Conservation (phyloP, 1,140 invertebrate species). For the Idris sp. region DNA sequence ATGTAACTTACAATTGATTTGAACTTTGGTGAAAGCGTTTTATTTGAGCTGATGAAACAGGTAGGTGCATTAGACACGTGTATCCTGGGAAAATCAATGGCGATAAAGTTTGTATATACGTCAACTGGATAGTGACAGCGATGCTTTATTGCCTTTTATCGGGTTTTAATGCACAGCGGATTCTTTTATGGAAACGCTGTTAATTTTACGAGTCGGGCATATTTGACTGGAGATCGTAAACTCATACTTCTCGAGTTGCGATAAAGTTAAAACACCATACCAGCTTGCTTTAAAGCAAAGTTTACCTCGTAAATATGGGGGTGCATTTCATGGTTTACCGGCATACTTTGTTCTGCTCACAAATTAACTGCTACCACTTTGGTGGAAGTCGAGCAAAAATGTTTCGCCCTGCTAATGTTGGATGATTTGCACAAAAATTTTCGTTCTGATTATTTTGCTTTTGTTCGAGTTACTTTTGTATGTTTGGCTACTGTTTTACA, state of each 20-base stretch:
- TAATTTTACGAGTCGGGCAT: conserved; percentile 76
- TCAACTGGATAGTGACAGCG: conserved; percentile 55
- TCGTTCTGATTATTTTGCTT: too few species aligned
- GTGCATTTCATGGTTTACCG: conserved; percentile 46
- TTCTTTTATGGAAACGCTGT: conserved; percentile 76
- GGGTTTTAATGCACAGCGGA: conserved; percentile 72
- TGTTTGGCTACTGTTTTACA: too few species aligned
- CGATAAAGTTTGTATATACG: conserved; percentile 51
- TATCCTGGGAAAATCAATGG: conserved; percentile 24
- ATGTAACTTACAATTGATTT: too few species aligned
- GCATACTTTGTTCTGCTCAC: conserved; percentile 48
- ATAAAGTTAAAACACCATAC: conserved; percentile 76
- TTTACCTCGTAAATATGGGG: conserved; percentile 73
- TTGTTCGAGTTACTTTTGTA: too few species aligned
- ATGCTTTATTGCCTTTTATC: conserved; percentile 77
- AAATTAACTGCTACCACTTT: conserved; percentile 46
- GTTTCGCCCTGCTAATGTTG: conserved; percentile 1
- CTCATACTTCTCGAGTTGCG: conserved; percentile 72
- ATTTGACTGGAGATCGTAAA: conserved; percentile 77
- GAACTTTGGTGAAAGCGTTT: too few species aligned
- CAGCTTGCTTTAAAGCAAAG: conserved; percentile 71
- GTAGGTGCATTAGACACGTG: conserved; percentile 49
- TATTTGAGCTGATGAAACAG: conserved; percentile 10
- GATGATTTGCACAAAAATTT: conserved; percentile 8
- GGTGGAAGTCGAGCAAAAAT: conserved; percentile 24